Percentiles rank a stretch among this genome's conserved stretches.
phyloP scores from a whole-genome alignment of 1,140 invertebrate species.

The Tenebrio molitor region DNA sequence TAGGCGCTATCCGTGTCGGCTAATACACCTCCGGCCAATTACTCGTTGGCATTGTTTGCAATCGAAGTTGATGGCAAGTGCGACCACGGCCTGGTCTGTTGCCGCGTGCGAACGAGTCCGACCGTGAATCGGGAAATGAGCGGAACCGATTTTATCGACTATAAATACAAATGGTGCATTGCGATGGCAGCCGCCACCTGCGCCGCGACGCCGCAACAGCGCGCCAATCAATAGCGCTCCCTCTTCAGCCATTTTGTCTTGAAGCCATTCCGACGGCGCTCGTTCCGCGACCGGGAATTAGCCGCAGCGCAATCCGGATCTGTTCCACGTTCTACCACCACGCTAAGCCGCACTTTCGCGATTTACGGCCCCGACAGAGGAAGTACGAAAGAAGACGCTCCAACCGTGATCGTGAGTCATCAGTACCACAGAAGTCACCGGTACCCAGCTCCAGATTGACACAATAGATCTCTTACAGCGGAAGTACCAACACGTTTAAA shows the following conservation, averaged over 20 bases:
- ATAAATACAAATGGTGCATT: conserved; percentile 65
- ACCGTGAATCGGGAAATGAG: conserved; percentile 51
- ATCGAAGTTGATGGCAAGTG: conserved; percentile 2
- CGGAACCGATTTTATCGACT: conserved; percentile 61
- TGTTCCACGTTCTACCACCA: background rate
- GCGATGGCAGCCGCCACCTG: conserved; percentile 62
- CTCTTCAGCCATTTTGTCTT: conserved; percentile 67
- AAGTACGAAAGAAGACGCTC: too few relatives aligned
- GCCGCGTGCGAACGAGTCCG: conserved; percentile 14
- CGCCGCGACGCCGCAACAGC: conserved; percentile 62
- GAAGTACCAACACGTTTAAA: too few relatives aligned
- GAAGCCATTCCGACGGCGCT: conserved; percentile 58
- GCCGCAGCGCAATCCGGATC: conserved; percentile 37
- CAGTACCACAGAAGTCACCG: too few relatives aligned
- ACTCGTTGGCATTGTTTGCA: conserved; percentile 22
- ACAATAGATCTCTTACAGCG: too few relatives aligned
- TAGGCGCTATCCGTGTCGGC: too few relatives aligned
- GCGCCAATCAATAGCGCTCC: conserved; percentile 66
- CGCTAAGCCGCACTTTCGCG: background rate
- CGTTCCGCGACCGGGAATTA: conserved; percentile 47
- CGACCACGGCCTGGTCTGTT: conserved; percentile 3
- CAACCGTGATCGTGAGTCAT: too few relatives aligned
- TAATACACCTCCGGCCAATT: too few relatives aligned
- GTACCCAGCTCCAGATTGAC: too few relatives aligned
- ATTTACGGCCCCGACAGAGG: too few relatives aligned